Percentiles rank a stretch among this genome's conserved stretches.
Evolutionary conservation across 2,888 invertebrate species (phyloP).

Genomic region (Acrobasis repandana): DNA sequence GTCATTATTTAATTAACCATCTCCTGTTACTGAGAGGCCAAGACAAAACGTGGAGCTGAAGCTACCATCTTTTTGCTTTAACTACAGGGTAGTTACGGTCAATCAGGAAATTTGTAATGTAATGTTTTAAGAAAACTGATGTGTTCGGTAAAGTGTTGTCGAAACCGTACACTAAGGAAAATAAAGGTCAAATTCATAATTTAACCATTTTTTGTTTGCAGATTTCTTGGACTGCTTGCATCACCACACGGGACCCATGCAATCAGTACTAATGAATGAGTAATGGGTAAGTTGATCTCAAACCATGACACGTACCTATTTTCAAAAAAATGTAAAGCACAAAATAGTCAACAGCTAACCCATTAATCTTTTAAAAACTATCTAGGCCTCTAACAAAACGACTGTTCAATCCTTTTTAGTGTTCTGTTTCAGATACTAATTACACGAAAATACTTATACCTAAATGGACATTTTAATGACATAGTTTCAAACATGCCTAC

Average conservation of each 20-base stretch:
- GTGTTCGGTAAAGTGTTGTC: too few relatives aligned
- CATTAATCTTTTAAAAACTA: not conserved
- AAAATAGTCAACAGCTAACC: not conserved
- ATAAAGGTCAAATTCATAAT: not conserved
- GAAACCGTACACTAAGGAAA: not conserved
- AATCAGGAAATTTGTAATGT: too few relatives aligned
- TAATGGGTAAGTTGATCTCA: constrained; percentile 2
- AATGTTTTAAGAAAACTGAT: too few relatives aligned
- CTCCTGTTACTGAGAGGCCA: not conserved
- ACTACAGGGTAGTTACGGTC: too few relatives aligned
- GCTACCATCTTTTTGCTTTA: too few relatives aligned
- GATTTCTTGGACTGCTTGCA: not conserved
- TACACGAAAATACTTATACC: not conserved
- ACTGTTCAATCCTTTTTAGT: not conserved
- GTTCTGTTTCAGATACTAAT: not conserved
- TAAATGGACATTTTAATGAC: not conserved
- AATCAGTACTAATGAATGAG: not conserved
- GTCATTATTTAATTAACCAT: not conserved
- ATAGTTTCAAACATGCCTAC: not conserved
- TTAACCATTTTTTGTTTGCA: constrained; percentile 1
- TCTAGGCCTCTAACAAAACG: not conserved
- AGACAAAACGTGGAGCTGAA: too few relatives aligned
- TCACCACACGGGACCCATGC: not conserved
- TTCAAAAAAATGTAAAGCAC: not conserved
- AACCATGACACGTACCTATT: too few relatives aligned